phyloP scores from a whole-genome alignment of 1,140 invertebrate genomes.

The Drosophila trapezifrons region DNA sequence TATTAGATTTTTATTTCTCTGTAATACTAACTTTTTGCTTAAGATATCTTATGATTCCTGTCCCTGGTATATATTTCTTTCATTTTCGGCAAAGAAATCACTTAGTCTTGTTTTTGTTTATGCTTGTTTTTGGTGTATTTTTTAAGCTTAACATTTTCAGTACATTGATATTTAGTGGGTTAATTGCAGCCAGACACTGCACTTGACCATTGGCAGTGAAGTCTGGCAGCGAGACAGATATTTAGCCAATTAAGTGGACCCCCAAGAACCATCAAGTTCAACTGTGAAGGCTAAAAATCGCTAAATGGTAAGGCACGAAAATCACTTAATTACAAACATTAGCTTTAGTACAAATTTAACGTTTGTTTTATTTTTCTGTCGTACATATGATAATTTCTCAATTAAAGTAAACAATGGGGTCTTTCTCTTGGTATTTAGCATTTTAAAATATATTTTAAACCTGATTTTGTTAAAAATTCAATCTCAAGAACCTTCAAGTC shows the following conservation, averaged over 20 bases:
- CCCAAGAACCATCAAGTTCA: slow-evolving; percentile 40
- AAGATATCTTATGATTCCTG: background rate
- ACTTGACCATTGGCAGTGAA: slow-evolving; percentile 75
- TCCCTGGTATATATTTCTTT: background rate
- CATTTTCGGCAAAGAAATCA: too few species aligned
- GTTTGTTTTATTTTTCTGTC: too few species aligned
- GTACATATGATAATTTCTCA: background rate
- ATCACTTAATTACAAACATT: slow-evolving; percentile 1
- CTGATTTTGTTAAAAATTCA: background rate
- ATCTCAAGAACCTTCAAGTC: slow-evolving; percentile 4
- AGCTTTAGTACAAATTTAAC: background rate
- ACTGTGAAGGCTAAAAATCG: slow-evolving; percentile 23
- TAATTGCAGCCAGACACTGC: slow-evolving; percentile 54
- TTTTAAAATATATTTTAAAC: background rate
- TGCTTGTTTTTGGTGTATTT: too few species aligned
- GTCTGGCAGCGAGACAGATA: slow-evolving; percentile 23
- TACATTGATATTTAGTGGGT: slow-evolving; percentile 7
- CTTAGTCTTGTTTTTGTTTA: background rate
- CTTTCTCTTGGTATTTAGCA: background rate
- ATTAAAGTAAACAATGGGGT: too few species aligned
- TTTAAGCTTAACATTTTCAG: background rate
- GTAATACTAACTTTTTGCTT: too few species aligned
- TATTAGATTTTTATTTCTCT: background rate
- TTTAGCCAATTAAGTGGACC: slow-evolving; percentile 40
- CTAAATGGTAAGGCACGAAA: slow-evolving; percentile 5